phyloP scores from a whole-genome alignment of 2,888 invertebrate species.

The Nemapogon koenigi region DNA sequence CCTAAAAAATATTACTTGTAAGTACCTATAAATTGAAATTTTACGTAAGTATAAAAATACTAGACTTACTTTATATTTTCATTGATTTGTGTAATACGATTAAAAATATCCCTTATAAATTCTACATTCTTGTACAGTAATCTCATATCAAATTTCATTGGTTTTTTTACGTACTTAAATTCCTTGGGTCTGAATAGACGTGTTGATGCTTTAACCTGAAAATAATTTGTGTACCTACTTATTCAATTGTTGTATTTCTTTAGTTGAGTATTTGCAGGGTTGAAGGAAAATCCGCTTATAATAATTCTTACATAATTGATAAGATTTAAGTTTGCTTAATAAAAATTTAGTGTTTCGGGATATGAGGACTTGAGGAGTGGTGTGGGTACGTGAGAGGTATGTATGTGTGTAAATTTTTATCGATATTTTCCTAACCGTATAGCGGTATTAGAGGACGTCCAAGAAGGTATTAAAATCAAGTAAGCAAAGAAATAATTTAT shows the following conservation, averaged over 20 bases:
- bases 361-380: too few species aligned
- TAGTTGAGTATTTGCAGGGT: too few species aligned
- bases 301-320: too few species aligned
- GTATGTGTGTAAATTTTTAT: too few species aligned
- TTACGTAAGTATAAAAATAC: not conserved
- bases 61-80: constrained; percentile 39
- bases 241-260: not conserved
- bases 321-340: too few species aligned
- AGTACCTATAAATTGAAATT: not conserved
- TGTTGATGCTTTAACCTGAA: constrained; percentile 41
- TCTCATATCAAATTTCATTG: constrained; percentile 37
- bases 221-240: constrained; percentile 11
- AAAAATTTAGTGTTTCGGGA: too few species aligned
- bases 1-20: constrained; percentile 1
- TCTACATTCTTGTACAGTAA: constrained; percentile 42
- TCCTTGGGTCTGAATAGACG: constrained; percentile 42
- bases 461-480: too few species aligned
- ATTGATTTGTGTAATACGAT: constrained; percentile 27
- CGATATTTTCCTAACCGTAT: too few species aligned
- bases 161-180: constrained; percentile 35
- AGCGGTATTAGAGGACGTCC: too few species aligned
- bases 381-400: too few species aligned
- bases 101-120: constrained; percentile 33
- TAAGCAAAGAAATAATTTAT: too few species aligned
- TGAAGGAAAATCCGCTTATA: too few species aligned